phyloP scores from a whole-genome alignment of 2,888 invertebrate species.

The Eudemis profundana region DNA sequence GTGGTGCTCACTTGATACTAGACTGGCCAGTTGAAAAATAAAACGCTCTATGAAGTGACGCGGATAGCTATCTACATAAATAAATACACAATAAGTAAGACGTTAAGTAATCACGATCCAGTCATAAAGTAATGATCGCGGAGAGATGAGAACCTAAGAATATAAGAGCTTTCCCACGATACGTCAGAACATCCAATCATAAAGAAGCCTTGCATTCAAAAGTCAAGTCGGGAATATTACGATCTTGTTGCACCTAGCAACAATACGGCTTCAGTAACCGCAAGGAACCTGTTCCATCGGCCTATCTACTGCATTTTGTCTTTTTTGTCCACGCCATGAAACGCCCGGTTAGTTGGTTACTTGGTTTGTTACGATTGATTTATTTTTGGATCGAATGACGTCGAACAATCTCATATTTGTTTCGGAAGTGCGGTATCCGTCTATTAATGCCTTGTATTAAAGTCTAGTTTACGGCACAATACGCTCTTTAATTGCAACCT shows the following conservation, averaged over 20 bases:
- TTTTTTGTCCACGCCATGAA: constrained; percentile 52
- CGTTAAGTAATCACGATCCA: no score
- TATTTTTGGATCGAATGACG: constrained; percentile 36
- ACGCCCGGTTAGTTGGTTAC: constrained; percentile 43
- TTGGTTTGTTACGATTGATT: constrained; percentile 41
- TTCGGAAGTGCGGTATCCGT: constrained; percentile 8
- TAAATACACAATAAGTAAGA: no score
- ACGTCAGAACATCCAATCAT: constrained; percentile 36
- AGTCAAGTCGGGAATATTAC: constrained; percentile 27
- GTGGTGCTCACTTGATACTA: no score
- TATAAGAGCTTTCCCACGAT: constrained; percentile 31
- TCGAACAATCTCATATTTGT: constrained; percentile 5
- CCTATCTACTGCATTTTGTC: constrained; percentile 54
- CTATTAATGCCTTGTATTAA: background rate
- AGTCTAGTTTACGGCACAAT: no score
- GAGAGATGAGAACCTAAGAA: background rate
- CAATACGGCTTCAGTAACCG: constrained; percentile 75
- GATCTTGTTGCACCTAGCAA: constrained; percentile 43
- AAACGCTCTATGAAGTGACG: no score
- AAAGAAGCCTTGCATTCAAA: constrained; percentile 40
- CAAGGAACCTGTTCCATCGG: constrained; percentile 70
- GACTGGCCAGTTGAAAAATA: no score
- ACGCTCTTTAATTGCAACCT: background rate
- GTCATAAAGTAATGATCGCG: no score
- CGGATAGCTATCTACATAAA: no score